A percentile compares a stretch with the other conserved stretches of the same genome.
phyloP scores from a whole-genome alignment of 2,888 invertebrate species.

The Chaitophorus viminalis region DNA sequence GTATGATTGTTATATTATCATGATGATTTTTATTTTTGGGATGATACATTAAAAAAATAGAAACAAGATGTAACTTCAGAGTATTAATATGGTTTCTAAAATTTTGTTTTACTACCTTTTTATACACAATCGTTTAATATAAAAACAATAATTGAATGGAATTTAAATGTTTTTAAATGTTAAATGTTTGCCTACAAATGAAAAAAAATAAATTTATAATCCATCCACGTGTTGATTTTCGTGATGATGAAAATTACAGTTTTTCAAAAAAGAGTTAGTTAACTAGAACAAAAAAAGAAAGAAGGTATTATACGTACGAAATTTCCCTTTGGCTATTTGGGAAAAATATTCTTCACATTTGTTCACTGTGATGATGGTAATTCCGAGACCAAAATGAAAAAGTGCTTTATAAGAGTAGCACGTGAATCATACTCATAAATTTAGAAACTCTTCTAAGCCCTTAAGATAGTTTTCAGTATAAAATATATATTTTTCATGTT shows the following conservation, averaged over 20 bases:
- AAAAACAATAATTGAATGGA: neutral
- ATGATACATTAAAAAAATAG: no score
- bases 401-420: neutral
- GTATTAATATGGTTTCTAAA: neutral
- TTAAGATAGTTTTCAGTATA: neutral
- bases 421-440: neutral
- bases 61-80: neutral
- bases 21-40: no score
- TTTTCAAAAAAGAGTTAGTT: neutral
- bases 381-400: neutral
- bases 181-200: neutral
- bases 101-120: neutral
- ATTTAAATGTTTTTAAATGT: no score
- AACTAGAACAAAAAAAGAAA: neutral
- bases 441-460: neutral
- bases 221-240: neutral
- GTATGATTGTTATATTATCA: no score
- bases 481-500: neutral
- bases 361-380: neutral
- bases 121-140: neutral
- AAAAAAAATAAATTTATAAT: neutral
- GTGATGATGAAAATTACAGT: neutral
- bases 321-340: neutral
- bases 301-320: neutral
- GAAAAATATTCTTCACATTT: neutral